Base-by-base conservation (phyloP, 1,140 invertebrate species). In the Patella vulgata region DNA sequence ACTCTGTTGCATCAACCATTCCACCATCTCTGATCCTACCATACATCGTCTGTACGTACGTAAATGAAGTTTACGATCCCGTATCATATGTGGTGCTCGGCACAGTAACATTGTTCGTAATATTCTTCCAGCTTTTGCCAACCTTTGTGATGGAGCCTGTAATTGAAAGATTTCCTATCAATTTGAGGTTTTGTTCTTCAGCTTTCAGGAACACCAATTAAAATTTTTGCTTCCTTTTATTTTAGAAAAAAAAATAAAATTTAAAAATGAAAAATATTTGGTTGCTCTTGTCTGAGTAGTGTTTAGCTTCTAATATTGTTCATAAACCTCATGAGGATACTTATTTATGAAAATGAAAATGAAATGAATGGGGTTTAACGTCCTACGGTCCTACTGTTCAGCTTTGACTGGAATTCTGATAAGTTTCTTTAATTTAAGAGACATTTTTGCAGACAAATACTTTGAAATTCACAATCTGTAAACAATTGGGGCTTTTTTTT, bases 11-110 rank as follows among this genome's bases (percentile, higher is more conserved):
- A 92, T 79, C 28, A 94, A 77, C 92, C 92, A 94, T 77, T 93
- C 91, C 5, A 92, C 90, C 78, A 94, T 88, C 79, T 94, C 92
- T 1, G 85, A 84, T 23, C 88, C 88, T 19, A 88, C 84, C 80
- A 88, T 83, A 69, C 87, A 88, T 53, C 82, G 68, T 5, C 84
- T 70, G 71, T 86, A 87, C 31, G 86, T 85, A 44, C 85, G 63
- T 42, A 84, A 68, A 66, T 87, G 85, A 62, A 84, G 84, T 66
- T 87, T 86, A 21, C 87, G 75, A 81, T 91, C 90, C 55, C 89
- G 85, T 28, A 91, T 87, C 78, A 89, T 84, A 36, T 88, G 86
- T 53, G 90, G 87, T 36, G 85, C 85, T 69, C 89, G 87, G 64
- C 87, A 86, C 50, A 92, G 79, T 50, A 93, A 86, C 46, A 92